Percentiles rank a stretch among this genome's conserved stretches.
Evolutionary conservation across 1,140 invertebrate genomes (phyloP).

Genomic region (Scaptomyza montana): DNA sequence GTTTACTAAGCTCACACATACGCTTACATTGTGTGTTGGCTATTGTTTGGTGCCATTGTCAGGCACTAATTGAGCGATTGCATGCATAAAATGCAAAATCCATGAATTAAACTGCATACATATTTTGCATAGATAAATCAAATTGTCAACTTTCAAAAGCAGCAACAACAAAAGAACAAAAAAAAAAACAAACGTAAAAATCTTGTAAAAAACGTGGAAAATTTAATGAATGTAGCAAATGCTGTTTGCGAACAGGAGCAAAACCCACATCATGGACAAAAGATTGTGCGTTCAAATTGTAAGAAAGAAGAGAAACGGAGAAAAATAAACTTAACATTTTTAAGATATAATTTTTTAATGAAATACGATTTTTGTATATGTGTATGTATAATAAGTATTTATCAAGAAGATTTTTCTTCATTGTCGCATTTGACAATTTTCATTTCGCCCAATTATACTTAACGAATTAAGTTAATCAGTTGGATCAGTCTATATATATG

Average conservation of each 20-base stretch:
- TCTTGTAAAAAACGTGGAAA: constrained; percentile 15
- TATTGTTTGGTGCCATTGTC: neutral
- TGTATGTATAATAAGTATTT: too few relatives aligned
- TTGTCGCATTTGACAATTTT: neutral
- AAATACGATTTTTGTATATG: too few relatives aligned
- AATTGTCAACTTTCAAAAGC: constrained; percentile 24
- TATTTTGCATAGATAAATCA: constrained; percentile 26
- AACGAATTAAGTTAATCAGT: constrained; percentile 43
- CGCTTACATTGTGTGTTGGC: too few relatives aligned
- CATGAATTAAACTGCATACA: neutral
- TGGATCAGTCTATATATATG: constrained; percentile 21
- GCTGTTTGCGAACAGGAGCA: neutral
- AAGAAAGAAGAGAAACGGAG: too few relatives aligned
- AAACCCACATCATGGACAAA: too few relatives aligned
- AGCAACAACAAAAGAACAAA: neutral
- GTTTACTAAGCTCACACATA: too few relatives aligned
- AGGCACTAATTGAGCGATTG: constrained; percentile 43
- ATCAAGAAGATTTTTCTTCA: too few relatives aligned
- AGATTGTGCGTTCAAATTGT: constrained; percentile 36
- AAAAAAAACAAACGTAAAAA: too few relatives aligned
- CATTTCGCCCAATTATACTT: constrained; percentile 22
- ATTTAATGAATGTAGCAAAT: too few relatives aligned
- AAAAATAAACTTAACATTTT: too few relatives aligned
- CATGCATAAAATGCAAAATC: constrained; percentile 30
- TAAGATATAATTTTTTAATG: too few relatives aligned